phyloP scores from a whole-genome alignment of 2,113 vertebrate genomes.

The Hippopotamus amphibius region DNA sequence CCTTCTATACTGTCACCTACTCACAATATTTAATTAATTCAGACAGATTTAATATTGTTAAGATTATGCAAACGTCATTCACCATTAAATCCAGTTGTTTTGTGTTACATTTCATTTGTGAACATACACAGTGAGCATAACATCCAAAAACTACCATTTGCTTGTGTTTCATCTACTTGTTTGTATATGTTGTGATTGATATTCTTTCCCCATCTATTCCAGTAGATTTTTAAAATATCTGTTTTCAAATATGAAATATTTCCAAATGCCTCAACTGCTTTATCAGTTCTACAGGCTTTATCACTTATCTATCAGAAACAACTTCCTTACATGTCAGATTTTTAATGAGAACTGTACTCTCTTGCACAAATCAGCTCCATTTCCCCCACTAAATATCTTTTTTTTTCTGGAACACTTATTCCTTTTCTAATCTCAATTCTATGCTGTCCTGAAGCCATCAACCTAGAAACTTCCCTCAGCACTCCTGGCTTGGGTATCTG shows the following conservation, averaged over 20 bases:
- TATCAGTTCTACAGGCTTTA: not conserved
- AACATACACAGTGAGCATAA: not conserved
- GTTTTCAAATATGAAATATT: not conserved
- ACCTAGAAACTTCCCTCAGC: not conserved
- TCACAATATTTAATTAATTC: not conserved
- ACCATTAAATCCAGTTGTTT: not conserved
- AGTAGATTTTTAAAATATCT: not conserved
- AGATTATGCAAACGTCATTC: not conserved
- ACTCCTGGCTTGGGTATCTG: not conserved
- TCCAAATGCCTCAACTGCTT: not conserved
- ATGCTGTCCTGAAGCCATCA: not conserved
- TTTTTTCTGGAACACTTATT: not conserved
- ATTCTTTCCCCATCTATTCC: not conserved
- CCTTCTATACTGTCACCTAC: not conserved
- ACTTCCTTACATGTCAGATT: not conserved
- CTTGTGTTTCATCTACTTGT: not conserved
- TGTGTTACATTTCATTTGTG: not conserved
- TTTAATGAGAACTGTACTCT: not conserved
- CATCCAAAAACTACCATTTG: not conserved
- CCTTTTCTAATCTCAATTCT: not conserved
- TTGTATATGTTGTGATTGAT: not conserved
- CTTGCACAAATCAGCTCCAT: not conserved
- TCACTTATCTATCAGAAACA: not conserved
- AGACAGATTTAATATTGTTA: not conserved
- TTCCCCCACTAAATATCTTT: not conserved